Evolutionary conservation across 2,113 vertebrate genomes (phyloP).

Genomic region (Sinocyclocheilus anshuiensis): DNA sequence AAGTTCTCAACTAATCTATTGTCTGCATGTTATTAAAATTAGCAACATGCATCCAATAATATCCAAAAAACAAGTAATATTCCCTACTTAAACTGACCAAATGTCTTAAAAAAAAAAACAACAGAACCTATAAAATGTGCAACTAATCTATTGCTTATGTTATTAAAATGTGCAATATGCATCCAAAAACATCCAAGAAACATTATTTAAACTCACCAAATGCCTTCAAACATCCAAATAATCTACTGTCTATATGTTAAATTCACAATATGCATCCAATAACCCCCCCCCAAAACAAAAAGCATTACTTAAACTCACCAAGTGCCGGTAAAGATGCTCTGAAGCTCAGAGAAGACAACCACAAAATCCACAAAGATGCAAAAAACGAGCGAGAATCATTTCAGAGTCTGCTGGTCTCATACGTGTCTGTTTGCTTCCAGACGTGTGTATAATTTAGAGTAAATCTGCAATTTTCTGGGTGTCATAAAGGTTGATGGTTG

Average conservation of each 20-base stretch:
- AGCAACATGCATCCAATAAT: not conserved
- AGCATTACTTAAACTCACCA: not conserved
- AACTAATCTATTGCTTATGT: not conserved
- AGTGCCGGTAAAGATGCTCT: not conserved
- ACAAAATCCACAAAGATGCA: slow-evolving; percentile 20
- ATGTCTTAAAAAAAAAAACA: not conserved
- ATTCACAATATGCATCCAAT: not conserved
- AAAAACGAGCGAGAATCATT: not conserved
- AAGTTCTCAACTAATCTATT: not conserved
- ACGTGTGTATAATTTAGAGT: slow-evolving; percentile 11
- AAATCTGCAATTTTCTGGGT: slow-evolving; percentile 13
- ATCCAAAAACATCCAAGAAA: too few relatives aligned
- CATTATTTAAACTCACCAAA: too few relatives aligned
- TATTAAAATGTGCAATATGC: too few relatives aligned
- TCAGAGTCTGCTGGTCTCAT: not conserved
- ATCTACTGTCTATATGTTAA: not conserved
- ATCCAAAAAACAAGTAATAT: not conserved
- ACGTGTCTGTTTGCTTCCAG: not conserved
- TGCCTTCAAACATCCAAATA: not conserved
- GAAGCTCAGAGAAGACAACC: not conserved
- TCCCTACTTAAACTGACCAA: not conserved
- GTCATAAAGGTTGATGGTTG: slow-evolving; percentile 11
- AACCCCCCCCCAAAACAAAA: not conserved
- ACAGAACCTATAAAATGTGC: not conserved
- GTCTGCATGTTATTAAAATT: not conserved